phyloP scores from a whole-genome alignment of 2,113 vertebrate genomes.

The Bubo blakistoni region DNA sequence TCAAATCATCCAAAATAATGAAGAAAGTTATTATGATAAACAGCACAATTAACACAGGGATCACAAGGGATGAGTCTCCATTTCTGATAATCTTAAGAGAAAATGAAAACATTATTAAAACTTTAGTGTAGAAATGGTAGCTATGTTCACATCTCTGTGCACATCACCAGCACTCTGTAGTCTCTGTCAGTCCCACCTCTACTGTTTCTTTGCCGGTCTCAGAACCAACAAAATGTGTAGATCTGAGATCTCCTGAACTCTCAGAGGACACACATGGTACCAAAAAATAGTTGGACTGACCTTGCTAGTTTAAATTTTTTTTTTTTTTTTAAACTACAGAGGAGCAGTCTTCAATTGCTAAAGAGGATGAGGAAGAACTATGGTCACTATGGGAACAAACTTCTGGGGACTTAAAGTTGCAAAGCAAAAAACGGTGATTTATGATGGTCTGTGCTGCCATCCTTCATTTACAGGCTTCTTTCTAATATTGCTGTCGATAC shows the following conservation, averaged over 20 bases:
- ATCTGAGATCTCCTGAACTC: not conserved
- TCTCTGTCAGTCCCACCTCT: not conserved
- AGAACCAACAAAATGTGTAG: not conserved
- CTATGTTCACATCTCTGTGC: not conserved
- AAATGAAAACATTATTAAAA: slow-evolving; percentile 46
- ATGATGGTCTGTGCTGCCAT: not conserved
- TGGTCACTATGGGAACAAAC: not conserved
- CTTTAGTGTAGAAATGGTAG: not conserved
- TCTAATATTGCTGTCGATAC: not conserved
- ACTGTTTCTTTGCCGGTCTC: not conserved
- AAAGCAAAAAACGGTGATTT: not conserved
- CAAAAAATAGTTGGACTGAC: not conserved
- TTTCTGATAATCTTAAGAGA: slow-evolving; percentile 24
- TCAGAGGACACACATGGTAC: rapidly evolving
- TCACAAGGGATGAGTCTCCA: not conserved
- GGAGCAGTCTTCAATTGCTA: not conserved
- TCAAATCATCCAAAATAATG: slow-evolving; percentile 54
- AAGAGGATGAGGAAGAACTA: not conserved
- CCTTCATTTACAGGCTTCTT: not conserved
- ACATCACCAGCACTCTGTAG: not conserved
- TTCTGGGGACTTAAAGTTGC: not conserved
- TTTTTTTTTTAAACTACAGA: not conserved
- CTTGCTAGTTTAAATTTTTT: not conserved
- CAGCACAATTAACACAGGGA: slow-evolving; percentile 24
- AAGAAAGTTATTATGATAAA: slow-evolving; percentile 44